A percentile compares a stretch with the other conserved stretches of the same genome.
Conservation (phyloP, 92 coral and sea anemone species). For the Phymanthus crucifer region DNA sequence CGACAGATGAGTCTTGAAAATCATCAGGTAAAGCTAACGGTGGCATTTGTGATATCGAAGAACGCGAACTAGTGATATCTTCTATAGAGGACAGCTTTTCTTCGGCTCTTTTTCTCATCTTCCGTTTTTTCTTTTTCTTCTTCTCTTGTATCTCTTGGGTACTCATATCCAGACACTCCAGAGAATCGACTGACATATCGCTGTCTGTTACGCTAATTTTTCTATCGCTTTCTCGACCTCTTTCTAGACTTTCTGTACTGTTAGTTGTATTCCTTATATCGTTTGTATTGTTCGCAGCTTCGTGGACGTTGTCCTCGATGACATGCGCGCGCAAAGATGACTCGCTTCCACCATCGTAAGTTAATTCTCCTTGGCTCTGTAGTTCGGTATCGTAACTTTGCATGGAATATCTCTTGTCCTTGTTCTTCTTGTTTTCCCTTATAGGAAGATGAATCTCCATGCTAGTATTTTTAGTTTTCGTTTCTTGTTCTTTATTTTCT, state of each 20-base stretch:
- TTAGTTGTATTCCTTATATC: too few relatives aligned
- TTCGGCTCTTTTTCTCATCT: conserved; percentile 3
- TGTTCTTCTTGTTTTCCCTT: not conserved
- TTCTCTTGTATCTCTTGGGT: not conserved
- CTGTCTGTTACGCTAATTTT: conserved; percentile 15
- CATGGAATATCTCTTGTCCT: not conserved
- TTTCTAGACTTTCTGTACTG: not conserved
- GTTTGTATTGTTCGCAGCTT: not conserved
- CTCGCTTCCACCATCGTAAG: conserved; percentile 27
- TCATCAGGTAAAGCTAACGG: conserved; percentile 17
- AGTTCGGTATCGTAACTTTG: conserved; percentile 13
- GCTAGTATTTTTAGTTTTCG: not conserved
- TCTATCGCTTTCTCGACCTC: not conserved
- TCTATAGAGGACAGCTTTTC: conserved; percentile 2
- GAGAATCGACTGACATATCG: conserved; percentile 27
- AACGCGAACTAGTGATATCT: conserved; percentile 7
- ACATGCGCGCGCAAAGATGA: conserved; percentile 10
- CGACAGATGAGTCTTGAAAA: conserved; percentile 1
- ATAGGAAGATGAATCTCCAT: conserved; percentile 2
- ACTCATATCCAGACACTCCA: conserved; percentile 16
- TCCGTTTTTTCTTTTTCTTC: conserved; percentile 21
- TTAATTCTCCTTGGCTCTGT: conserved; percentile 12
- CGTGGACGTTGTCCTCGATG: not conserved
- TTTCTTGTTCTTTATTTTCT: not conserved
- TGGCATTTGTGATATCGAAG: not conserved